Evolutionary conservation across 2,113 vertebrate genomes (phyloP), one percentile per base, ranked within the genome.

Genomic region (Turnix velox): DNA sequence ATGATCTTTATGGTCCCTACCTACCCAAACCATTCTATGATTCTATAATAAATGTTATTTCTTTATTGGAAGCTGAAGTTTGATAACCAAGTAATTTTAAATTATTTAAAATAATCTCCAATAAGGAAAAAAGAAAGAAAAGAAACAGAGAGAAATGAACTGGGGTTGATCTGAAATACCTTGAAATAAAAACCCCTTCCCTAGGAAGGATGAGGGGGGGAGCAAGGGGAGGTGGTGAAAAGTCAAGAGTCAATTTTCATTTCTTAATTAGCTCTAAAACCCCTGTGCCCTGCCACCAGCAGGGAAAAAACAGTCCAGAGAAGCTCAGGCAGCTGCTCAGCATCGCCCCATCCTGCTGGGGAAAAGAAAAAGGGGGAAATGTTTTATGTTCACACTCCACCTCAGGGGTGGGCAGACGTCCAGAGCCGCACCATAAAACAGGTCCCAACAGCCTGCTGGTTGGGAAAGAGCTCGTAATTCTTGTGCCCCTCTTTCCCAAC

Each of bases 341-440:
- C 80, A 23, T 61, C 4, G 16, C 78, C 1, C n/a, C 84, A 27
- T 87, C 42, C 4, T 45, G 71, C 48, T 0, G 0, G 66, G 58
- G 54, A 46, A 45, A 74, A 73, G 75, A 57, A 51, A 0, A 51
- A 0, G 0, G 39, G 84, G 91, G 58, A 74, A 65, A 84, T 88
- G 92, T 72, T 95, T 94, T 91, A 51, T 95, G 94, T 92, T 94
- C 93, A 89, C 91, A 89, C 81, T 51, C 58, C 86, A 86, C 87
- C 85, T 92, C 3, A 1, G 83, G 71, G 88, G 65, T 78, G 62
- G 84, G 74, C 61, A 30, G 1, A 73, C 18, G 18, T 46, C 39
- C 89, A 66, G 57, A 68, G 48, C 4, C 4, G 18, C 33, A 76
- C 79, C 11, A 23, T 59, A 82, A 73, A 91, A 61, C 71, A 87